phyloP scores from a whole-genome alignment of 2,888 invertebrate species.

The Pachymerium ferrugineum region DNA sequence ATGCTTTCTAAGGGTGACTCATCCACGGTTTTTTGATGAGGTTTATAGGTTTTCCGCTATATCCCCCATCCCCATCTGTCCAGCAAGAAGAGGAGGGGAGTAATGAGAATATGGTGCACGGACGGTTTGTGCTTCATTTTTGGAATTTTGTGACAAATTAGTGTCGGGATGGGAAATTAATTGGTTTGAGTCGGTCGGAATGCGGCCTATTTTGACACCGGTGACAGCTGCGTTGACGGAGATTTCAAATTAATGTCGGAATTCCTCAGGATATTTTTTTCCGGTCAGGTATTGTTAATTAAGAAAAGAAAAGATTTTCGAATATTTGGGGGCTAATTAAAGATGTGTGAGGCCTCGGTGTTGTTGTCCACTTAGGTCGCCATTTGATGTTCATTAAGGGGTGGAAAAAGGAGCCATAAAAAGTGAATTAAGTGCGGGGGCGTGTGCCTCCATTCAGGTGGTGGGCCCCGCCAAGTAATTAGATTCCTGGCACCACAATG shows the following conservation, averaged over 20 bases:
- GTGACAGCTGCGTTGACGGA: conserved; percentile 19
- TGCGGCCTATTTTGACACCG: conserved; percentile 1
- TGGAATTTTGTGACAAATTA: conserved; percentile 23
- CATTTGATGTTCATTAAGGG: conserved; percentile 31
- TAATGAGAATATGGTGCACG: background rate
- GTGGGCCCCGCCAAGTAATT: conserved; percentile 23
- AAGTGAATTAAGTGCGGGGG: conserved; percentile 30
- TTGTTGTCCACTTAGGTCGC: conserved; percentile 32
- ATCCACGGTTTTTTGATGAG: conserved; percentile 33
- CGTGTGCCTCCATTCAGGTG: conserved; percentile 28
- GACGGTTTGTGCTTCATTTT: background rate
- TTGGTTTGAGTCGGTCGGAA: conserved; percentile 5
- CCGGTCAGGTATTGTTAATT: no score
- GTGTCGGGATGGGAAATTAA: conserved; percentile 19
- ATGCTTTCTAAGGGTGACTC: conserved; percentile 30
- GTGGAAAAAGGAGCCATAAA: conserved; percentile 23
- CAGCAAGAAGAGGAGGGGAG: background rate
- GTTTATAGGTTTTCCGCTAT: conserved; percentile 13
- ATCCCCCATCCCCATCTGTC: conserved; percentile 24
- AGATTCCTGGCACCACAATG: conserved; percentile 29
- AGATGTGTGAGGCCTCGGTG: conserved; percentile 4
- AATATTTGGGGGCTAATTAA: conserved; percentile 28
- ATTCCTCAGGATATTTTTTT: background rate
- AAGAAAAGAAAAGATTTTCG: no score
- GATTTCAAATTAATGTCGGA: conserved; percentile 20